These are phyloP conservation scores for Cheilosia impressa DNA, from an alignment of 2,888 invertebrate genomes.

Conservation along the genomic window DNA sequence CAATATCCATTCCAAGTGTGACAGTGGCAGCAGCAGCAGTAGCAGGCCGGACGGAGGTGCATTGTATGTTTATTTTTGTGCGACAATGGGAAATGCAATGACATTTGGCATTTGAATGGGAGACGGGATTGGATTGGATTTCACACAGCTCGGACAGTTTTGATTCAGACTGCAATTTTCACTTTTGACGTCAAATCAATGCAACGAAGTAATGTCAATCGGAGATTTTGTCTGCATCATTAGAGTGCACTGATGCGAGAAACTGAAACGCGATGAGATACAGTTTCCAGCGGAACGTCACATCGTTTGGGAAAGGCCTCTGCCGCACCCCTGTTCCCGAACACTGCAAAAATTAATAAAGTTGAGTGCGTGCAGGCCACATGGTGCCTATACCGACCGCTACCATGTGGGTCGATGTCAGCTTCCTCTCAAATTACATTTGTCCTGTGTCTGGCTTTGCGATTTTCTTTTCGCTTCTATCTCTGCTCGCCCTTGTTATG, in stretches of 20 bases:
- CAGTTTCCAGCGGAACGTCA: slow-evolving; percentile 45
- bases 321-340: background rate
- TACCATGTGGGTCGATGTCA: slow-evolving; percentile 6
- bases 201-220: slow-evolving; percentile 53
- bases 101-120: slow-evolving; percentile 63
- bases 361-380: slow-evolving; percentile 63
- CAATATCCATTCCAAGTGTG: slow-evolving; percentile 53
- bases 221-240: slow-evolving; percentile 58
- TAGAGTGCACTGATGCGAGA: slow-evolving; percentile 51
- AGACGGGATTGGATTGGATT: slow-evolving; percentile 59
- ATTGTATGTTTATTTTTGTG: slow-evolving; percentile 63
- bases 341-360: slow-evolving; percentile 58
- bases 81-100: slow-evolving; percentile 63
- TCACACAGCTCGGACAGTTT: slow-evolving; percentile 26
- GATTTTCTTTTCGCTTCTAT: slow-evolving; percentile 37
- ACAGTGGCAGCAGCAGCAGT: background rate
- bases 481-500: slow-evolving; percentile 45
- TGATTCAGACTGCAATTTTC: slow-evolving; percentile 42
- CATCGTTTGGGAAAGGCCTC: background rate
- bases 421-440: slow-evolving; percentile 45
- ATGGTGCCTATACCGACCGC: slow-evolving; percentile 14
- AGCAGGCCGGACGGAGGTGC: background rate
- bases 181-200: slow-evolving; percentile 53
- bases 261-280: slow-evolving; percentile 25
- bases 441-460: slow-evolving; percentile 41